Percentiles rank a stretch among this genome's conserved stretches.
phyloP scores from a whole-genome alignment of 1,140 invertebrate species.

The Uloborus diversus region DNA sequence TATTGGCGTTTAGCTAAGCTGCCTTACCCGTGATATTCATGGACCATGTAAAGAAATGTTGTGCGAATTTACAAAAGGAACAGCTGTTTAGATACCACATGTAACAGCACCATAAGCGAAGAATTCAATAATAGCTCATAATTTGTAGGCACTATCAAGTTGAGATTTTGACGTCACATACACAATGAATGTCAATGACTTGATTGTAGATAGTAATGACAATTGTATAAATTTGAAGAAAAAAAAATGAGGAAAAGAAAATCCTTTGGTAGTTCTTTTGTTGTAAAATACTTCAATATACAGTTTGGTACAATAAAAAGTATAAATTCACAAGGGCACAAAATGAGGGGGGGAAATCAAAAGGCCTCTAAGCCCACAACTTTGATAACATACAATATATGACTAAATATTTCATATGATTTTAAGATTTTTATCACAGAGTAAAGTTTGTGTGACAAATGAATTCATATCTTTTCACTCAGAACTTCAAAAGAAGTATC shows the following conservation, averaged over 20 bases:
- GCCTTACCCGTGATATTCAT: constrained; percentile 3
- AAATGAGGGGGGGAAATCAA: constrained; percentile 5
- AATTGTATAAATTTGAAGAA: not conserved
- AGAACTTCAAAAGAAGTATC: constrained; percentile 23
- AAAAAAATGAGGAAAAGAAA: not conserved
- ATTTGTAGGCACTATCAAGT: constrained; percentile 37
- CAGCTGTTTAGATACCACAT: constrained; percentile 19
- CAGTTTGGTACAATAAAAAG: not conserved
- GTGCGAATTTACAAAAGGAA: constrained; percentile 34
- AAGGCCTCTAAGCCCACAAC: not conserved
- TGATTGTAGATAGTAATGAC: not conserved
- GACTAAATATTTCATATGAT: constrained; percentile 41
- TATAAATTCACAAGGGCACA: not conserved
- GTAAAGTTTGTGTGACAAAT: constrained; percentile 27
- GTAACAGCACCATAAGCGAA: constrained; percentile 46
- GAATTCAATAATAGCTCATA: constrained; percentile 36
- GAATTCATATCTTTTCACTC: not conserved
- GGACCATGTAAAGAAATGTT: not conserved
- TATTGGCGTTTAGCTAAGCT: too few relatives aligned
- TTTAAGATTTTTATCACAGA: constrained; percentile 45
- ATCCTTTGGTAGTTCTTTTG: constrained; percentile 10
- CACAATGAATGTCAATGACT: constrained; percentile 25
- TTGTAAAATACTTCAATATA: constrained; percentile 3
- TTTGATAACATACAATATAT: constrained; percentile 25
- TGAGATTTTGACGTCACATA: constrained; percentile 16